Evolutionary conservation across 2,113 vertebrate species (phyloP).

Genomic region (Anguilla japonica): DNA sequence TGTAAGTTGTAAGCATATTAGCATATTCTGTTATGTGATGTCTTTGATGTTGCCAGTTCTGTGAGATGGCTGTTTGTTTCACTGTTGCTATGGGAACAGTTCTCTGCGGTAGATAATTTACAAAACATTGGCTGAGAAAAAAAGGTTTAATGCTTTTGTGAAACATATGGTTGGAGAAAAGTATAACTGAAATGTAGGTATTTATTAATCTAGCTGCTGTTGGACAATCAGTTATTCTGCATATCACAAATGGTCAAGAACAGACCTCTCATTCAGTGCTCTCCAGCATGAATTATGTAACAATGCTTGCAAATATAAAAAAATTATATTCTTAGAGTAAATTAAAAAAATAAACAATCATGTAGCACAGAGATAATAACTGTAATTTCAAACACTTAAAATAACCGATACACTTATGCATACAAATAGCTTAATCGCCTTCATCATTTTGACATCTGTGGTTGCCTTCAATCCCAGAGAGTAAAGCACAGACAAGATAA

Average conservation of each 20-base stretch:
- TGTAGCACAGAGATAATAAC: background rate
- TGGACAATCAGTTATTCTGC: too few species aligned
- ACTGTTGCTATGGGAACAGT: background rate
- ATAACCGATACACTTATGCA: background rate
- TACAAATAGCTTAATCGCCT: background rate
- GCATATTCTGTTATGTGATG: background rate
- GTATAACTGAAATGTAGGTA: background rate
- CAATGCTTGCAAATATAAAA: background rate
- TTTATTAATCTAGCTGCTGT: background rate
- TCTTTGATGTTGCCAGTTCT: background rate
- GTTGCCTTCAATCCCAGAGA: conserved; percentile 3
- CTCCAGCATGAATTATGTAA: too few species aligned
- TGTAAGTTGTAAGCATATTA: background rate
- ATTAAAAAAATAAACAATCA: background rate
- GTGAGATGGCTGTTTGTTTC: background rate
- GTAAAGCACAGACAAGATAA: background rate
- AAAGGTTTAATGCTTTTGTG: too few species aligned
- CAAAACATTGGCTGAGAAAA: background rate
- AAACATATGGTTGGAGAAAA: background rate
- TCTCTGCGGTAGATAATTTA: background rate
- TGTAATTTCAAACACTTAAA: background rate
- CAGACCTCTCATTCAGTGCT: too few species aligned
- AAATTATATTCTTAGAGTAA: background rate
- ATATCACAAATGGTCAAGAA: background rate
- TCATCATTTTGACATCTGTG: background rate